Evolutionary conservation across 2,888 invertebrate genomes (phyloP), one percentile per base, ranked within the genome.

Genomic region (Drosophila pseudotakahashii): DNA sequence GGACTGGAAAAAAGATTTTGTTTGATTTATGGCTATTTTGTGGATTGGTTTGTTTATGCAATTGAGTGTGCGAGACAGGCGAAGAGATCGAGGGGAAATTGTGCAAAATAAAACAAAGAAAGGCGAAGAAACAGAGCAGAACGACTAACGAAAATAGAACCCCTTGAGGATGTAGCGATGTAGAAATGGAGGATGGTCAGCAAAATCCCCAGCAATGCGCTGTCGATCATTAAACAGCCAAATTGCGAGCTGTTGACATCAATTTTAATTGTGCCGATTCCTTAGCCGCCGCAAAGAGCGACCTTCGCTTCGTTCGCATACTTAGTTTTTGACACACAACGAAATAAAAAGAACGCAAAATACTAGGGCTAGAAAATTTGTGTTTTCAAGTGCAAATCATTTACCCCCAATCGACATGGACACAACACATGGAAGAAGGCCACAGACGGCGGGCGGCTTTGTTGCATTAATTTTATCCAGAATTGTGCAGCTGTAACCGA

Each of bases 401-500:
- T 72, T 72, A 60, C 69, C 69, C 71, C 71, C 69, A 69, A 69
- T 69, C 69, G 70, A 51, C 70, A 69, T 53, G 71, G 52, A 45
- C 51, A 36, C 48, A 44, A 59, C 32, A 58, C 71, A 48, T 39
- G 23, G 47, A 34, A 42, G 45, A 70, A 32, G 54, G 37, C 11
- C 37, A 2, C 37, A 19, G 42, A 19, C 45, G 14, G 26, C 36
- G 41, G 59, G 61, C 41, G 52, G 51, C 60, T 58, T 70, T 70
- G 69, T 52, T 54, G 62, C 86, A 84, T 88, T 88, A 75, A 82
- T 85, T 82, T 82, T 78, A 84, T 86, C 88, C 88, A 88, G 83
- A 82, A 88, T 73, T 78, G 74, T 75, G 82, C 83, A 81, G 85
- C 78, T 85, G 85, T 82, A 83, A 88, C 83, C 73, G 82, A 88